These are phyloP conservation scores for Syrmaticus mikado DNA, from an alignment of 2,113 vertebrate species.

Conservation along the genomic window DNA sequence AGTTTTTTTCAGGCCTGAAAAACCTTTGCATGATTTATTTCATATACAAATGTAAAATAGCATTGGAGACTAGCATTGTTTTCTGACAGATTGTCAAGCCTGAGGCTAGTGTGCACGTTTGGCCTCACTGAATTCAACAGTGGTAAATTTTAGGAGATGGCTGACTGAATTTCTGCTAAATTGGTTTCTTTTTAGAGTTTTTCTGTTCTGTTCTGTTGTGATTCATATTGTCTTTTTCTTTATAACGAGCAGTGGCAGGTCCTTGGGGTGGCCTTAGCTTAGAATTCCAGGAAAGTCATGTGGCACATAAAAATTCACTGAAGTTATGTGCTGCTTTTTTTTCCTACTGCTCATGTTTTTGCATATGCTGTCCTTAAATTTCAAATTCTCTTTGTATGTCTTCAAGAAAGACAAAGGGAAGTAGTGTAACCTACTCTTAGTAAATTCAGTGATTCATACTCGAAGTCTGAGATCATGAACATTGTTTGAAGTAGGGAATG, in stretches of 20 bases:
- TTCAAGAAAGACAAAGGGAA: not conserved
- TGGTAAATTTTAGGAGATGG: slow-evolving; percentile 34
- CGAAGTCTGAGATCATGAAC: not conserved
- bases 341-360: not conserved
- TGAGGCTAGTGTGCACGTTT: slow-evolving; percentile 22
- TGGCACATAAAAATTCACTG: not conserved
- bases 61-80: slow-evolving; percentile 5
- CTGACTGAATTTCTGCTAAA: slow-evolving; percentile 16
- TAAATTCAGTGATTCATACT: not conserved
- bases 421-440: not conserved
- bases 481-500: not conserved
- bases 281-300: slow-evolving; percentile 24
- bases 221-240: slow-evolving; percentile 40
- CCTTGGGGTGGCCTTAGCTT: slow-evolving; percentile 32
- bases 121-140: slow-evolving; percentile 6
- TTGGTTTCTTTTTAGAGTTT: not conserved
- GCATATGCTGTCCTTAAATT: not conserved
- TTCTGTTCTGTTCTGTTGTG: slow-evolving; percentile 11
- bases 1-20: not conserved
- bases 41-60: slow-evolving; percentile 18
- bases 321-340: not conserved
- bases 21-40: slow-evolving; percentile 32
- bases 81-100: slow-evolving; percentile 62
- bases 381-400: not conserved
- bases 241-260: slow-evolving; percentile 33